A percentile compares a stretch with the other conserved stretches of the same genome.
Evolutionary conservation across 1,140 invertebrate species (phyloP).

Genomic region (Anastrepha obliqua): DNA sequence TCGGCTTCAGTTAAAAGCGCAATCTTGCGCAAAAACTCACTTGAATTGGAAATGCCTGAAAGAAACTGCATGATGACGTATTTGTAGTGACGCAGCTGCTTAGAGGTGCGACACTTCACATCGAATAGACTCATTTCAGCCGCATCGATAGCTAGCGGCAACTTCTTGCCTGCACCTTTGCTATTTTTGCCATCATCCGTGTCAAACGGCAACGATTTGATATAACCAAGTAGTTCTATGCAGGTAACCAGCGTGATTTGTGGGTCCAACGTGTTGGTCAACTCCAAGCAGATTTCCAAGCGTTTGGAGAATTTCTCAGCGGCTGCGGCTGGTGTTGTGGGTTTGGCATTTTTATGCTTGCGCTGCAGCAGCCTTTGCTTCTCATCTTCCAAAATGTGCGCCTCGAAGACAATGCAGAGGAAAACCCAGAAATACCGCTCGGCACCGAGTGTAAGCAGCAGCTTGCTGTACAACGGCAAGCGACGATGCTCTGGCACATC

Average conservation of each 20-base stretch:
- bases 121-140: slow-evolving; percentile 79
- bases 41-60: slow-evolving; percentile 79
- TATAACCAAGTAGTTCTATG: slow-evolving; percentile 80
- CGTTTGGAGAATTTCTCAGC: slow-evolving; percentile 74
- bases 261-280: slow-evolving; percentile 81
- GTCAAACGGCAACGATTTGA: slow-evolving; percentile 80
- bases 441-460: slow-evolving; percentile 83
- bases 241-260: slow-evolving; percentile 80
- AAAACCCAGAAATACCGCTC: slow-evolving; percentile 86
- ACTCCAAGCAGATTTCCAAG: slow-evolving; percentile 82
- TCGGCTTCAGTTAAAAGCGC: slow-evolving; percentile 75
- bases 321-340: slow-evolving; percentile 60
- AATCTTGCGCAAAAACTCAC: slow-evolving; percentile 82
- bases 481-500: slow-evolving; percentile 93
- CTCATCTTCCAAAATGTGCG: slow-evolving; percentile 78
- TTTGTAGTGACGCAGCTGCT: slow-evolving; percentile 88
- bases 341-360: slow-evolving; percentile 61
- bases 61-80: slow-evolving; percentile 85
- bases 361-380: slow-evolving; percentile 69
- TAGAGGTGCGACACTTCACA: slow-evolving; percentile 79
- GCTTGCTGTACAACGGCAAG: slow-evolving; percentile 85
- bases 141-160: neutral
- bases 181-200: slow-evolving; percentile 65
- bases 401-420: slow-evolving; percentile 82
- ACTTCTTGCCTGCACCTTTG: neutral